A percentile compares a stretch with the other conserved stretches of the same genome.
phyloP scores from a whole-genome alignment of 2,797 vertebrate genomes.

The Enteromius argenteus region DNA sequence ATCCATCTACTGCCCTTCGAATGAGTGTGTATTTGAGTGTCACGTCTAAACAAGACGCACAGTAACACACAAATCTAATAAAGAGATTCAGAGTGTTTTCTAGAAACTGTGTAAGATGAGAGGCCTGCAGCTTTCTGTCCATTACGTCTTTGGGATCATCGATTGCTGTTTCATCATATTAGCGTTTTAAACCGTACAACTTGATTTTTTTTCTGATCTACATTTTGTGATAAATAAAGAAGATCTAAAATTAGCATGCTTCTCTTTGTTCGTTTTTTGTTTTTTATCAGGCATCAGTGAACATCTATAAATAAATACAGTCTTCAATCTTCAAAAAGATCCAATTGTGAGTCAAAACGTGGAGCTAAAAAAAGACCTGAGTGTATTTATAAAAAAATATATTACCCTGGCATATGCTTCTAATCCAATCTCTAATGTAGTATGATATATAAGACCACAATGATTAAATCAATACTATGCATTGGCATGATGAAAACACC shows the following conservation, averaged over 20 bases:
- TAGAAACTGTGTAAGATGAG: conserved; percentile 69
- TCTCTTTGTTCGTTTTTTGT: neutral
- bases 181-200: neutral
- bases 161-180: conserved; percentile 3
- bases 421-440: conserved; percentile 21
- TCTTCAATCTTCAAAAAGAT: conserved; percentile 43
- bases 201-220: conserved; percentile 25
- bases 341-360: conserved; percentile 11
- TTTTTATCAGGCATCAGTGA: conserved; percentile 27
- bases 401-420: neutral
- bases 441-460: conserved; percentile 40
- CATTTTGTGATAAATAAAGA: conserved; percentile 46
- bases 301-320: conserved; percentile 46
- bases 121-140: conserved; percentile 64
- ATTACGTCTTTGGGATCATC: conserved; percentile 31
- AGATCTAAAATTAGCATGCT: conserved; percentile 35
- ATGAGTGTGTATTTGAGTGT: conserved; percentile 24
- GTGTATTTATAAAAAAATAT: neutral
- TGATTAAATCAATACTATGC: conserved; percentile 36
- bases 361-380: conserved; percentile 59
- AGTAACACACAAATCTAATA: conserved; percentile 67
- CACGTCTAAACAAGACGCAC: conserved; percentile 27
- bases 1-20: conserved; percentile 33
- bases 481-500: conserved; percentile 49
- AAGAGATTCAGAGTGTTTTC: conserved; percentile 61